These are phyloP conservation scores for Paraplagusia blochii DNA, from an alignment of 2,113 vertebrate genomes.

Conservation along the genomic window DNA sequence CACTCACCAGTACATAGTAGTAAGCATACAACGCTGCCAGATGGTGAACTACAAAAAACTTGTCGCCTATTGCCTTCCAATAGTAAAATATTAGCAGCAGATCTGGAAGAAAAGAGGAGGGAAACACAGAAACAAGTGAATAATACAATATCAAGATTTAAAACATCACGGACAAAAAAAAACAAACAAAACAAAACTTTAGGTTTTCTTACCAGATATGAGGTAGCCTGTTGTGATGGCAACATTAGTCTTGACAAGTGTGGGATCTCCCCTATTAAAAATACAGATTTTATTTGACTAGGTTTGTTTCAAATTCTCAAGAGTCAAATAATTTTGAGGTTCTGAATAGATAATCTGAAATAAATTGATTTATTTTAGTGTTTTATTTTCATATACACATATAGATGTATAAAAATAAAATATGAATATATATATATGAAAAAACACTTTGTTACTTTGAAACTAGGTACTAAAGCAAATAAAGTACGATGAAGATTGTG, in stretches of 20 bases:
- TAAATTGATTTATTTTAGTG: too few species aligned
- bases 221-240: conserved; percentile 97
- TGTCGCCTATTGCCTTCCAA: conserved; percentile 96
- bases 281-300: conserved; percentile 32
- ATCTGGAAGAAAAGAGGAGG: conserved; percentile 81
- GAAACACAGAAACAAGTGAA: conserved; percentile 12
- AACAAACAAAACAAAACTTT: too few species aligned
- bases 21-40: conserved; percentile 90
- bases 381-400: too few species aligned
- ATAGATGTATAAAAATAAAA: too few species aligned
- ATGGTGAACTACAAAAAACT: conserved; percentile 94
- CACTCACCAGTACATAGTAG: conserved; percentile 96
- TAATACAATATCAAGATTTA: background rate
- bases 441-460: too few species aligned
- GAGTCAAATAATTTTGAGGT: background rate
- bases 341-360: background rate
- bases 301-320: background rate
- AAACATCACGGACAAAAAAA: too few species aligned
- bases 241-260: conserved; percentile 88
- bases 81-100: conserved; percentile 92
- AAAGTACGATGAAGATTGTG: too few species aligned
- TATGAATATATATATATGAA: too few species aligned
- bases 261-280: conserved; percentile 86
- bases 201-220: conserved; percentile 88
- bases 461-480: too few species aligned